Conservation (phyloP, 2,797 vertebrate species). For the Leptodactylus fallax region DNA sequence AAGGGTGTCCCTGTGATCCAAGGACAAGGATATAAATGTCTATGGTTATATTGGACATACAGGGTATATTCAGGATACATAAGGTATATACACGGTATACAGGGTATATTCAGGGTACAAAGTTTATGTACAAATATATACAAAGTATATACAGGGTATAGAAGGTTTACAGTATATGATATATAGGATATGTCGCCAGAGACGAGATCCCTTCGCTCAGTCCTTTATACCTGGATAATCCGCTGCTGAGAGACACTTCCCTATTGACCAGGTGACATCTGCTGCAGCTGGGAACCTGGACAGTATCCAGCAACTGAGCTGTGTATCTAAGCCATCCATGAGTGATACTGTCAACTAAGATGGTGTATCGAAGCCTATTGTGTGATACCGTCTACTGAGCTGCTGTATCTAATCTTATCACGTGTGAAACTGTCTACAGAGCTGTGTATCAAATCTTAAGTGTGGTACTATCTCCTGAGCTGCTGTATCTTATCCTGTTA, state of each 20-base stretch:
- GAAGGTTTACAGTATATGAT: not conserved
- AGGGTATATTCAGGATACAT: not conserved
- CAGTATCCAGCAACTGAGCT: not conserved
- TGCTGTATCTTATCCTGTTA: not conserved
- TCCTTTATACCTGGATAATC: conserved; percentile 27
- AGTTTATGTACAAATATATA: too few species aligned
- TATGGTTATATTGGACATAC: not conserved
- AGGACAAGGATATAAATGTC: too few species aligned
- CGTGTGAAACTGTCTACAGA: not conserved
- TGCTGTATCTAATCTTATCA: not conserved
- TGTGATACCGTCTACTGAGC: not conserved
- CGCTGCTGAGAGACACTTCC: not conserved
- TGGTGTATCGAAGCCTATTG: not conserved
- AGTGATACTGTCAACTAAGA: not conserved
- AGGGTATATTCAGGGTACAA: too few species aligned
- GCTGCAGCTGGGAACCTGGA: not conserved
- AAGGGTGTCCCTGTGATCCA: too few species aligned
- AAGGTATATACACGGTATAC: not conserved
- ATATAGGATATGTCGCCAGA: not conserved
- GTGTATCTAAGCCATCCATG: not conserved
- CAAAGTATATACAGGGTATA: not conserved
- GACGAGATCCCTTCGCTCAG: not conserved
- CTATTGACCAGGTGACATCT: not conserved
- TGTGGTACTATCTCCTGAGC: not conserved
- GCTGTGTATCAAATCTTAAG: not conserved